Percentiles rank a stretch among this genome's conserved stretches.
phyloP scores from a whole-genome alignment of 1,140 invertebrate species.

The Musca domestica region DNA sequence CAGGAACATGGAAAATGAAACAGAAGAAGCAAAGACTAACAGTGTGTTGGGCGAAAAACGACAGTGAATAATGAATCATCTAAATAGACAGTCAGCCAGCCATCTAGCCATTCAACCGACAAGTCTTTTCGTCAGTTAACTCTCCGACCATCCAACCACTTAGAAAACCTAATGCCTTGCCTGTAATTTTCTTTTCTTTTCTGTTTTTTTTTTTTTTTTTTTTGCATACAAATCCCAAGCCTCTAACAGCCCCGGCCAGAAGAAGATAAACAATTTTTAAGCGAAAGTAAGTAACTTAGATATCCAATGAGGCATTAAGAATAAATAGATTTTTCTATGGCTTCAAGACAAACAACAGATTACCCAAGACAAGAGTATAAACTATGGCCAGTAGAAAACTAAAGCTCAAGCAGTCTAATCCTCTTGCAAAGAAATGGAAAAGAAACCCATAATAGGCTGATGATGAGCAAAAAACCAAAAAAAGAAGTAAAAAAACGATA shows the following conservation, averaged over 20 bases:
- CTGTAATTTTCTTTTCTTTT: no score
- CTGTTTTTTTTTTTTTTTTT: neutral
- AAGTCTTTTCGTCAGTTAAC: neutral
- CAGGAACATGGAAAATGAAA: no score
- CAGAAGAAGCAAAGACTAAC: neutral
- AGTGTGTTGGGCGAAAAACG: slow-evolving; percentile 1
- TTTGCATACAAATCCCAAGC: neutral
- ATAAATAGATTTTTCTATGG: slow-evolving; percentile 22
- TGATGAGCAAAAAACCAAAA: no score
- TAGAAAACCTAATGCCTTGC: slow-evolving; percentile 8
- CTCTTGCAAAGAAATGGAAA: no score
- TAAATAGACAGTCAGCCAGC: no score
- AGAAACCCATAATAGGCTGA: no score
- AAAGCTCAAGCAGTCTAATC: no score
- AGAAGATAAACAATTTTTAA: slow-evolving; percentile 4
- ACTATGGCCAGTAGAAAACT: no score
- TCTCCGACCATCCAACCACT: neutral
- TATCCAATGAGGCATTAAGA: slow-evolving; percentile 15
- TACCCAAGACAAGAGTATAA: neutral
- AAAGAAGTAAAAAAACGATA: no score
- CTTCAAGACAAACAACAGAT: slow-evolving; percentile 21
- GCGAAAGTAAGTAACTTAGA: slow-evolving; percentile 21
- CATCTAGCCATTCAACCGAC: no score
- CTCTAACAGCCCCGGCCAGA: neutral
- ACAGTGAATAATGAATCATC: slow-evolving; percentile 21